Base-by-base conservation (phyloP, 2,888 invertebrate species). In the Punctoribates punctum region DNA sequence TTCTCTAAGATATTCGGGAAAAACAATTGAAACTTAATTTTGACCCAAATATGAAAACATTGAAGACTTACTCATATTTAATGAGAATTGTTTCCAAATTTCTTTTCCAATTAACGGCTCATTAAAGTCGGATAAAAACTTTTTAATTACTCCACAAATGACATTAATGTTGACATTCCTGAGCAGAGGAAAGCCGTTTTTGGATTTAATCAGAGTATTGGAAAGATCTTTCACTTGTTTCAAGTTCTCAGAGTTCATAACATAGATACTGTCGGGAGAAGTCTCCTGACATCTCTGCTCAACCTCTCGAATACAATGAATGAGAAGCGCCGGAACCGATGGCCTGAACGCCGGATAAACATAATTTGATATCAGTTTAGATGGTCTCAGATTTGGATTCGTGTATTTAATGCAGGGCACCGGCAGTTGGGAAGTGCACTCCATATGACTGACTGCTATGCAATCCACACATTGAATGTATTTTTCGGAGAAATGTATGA, bases 31-130 rank as follows among this genome's bases (percentile, higher is more conserved):
- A 38, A 15, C 1, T 17, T 13, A 23, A 17, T 25, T 75, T 20
- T 17, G 15, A 34, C 25, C 42, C 11, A 54, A 27, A 25, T 13
- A 57, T 23, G 4, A 57, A 57, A 9, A 27, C 11, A 1, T n/a
- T 38, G 4, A 48, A 48, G 23, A 75, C 75, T 72, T 29, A 75
- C 75, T 51, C 51, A 75, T 73, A 23, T 57, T 25, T 11, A n/a
- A 17, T 1, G 75, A 75, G 23, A 48, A 75, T 78, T 72, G 79
- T 77, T 77, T 80, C 80, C 76, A 80, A 23, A 75, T 79, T 76
- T 48, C 77, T 77, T 74, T 77, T 75, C 38, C 78, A 75, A 70
- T 79, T 51, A 76, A 82, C 79, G 75, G 23, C 20, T 75, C 75
- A 20, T 48, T 62, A 34, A 75, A 46, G 13, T 75, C 75, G 5